Conservation (phyloP, 2,113 vertebrate species). For the Nanger granti region DNA sequence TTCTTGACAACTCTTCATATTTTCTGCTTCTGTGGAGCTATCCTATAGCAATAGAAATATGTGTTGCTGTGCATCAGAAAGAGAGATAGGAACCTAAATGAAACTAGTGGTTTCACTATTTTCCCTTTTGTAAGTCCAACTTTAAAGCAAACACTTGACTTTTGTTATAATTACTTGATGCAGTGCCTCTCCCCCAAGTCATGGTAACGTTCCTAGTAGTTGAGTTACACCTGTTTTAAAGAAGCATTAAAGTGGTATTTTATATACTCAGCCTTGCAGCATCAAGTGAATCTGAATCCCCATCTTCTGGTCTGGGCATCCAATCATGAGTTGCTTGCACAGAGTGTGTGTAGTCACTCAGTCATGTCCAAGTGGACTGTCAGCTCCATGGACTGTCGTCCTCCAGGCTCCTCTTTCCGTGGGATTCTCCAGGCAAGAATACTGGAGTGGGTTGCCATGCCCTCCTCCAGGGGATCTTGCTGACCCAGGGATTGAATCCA, state of each 20-base stretch:
- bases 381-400: background rate
- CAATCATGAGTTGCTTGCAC: background rate
- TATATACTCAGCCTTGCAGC: background rate
- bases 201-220: background rate
- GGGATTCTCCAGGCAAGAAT: background rate
- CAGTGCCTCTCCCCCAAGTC: background rate
- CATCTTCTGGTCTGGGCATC: background rate
- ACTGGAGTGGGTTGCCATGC: background rate
- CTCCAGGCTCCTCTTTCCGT: background rate
- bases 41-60: background rate
- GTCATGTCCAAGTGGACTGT: background rate
- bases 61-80: background rate
- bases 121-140: background rate
- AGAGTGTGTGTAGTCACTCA: background rate
- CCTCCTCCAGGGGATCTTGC: background rate
- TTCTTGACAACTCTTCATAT: background rate
- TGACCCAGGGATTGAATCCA: background rate
- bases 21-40: background rate
- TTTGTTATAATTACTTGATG: background rate
- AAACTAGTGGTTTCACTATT: background rate
- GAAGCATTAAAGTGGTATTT: background rate
- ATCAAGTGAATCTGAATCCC: background rate
- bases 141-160: background rate
- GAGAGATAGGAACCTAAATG: background rate
- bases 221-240: background rate